Base-by-base conservation (phyloP, 2,888 invertebrate genomes). In the Athalia cordata region DNA sequence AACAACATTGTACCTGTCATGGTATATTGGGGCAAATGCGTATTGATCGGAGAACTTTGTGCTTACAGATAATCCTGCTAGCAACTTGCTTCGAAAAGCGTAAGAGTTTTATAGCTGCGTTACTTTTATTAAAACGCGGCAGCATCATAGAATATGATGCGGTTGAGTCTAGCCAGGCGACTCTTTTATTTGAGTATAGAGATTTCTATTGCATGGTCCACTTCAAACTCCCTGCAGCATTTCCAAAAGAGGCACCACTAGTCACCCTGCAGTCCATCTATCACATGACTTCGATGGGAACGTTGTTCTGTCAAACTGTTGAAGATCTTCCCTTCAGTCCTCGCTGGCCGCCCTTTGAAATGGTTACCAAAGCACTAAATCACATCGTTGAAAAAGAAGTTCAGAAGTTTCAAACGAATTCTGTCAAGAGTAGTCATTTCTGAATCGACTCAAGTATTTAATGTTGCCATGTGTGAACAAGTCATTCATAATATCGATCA, bases 191-290 rank as follows among this genome's bases (percentile, higher is more conserved):
- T 79, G 90, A 89, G 79, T 87, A 90, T 82, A 85, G 90, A 70
- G 90, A 91, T 77, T 91, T 91, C 82, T 88, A 87, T 80, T 91
- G 91, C 82, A 80, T 92, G 2, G 81, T 91, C 1, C 83, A 87
- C 59, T 86, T 92, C 61, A 5, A 68, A 7, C 78, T 89, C 1
- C 57, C 83, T 3, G 81, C 86, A n/a, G 84, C 83, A 13, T 94
- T 93, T 87, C 94, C 94, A 6, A 91, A 91, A 68, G 92, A 92
- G 79, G 90, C 90, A 62, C 94, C 94, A 50, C 88, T 89, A 68
- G 86, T 94, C 55, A 91, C 88, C 3, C 83, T 94, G 4, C 88
- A 91, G 79, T 94, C 93, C 9, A 90, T 93, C n/a, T 93, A 93
- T 86, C 93, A 93, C 81, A 87, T 82, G 81, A 80, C 59, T 4